Evolutionary conservation across 2,113 vertebrate species (phyloP).

Genomic region (Hydropotes inermis): DNA sequence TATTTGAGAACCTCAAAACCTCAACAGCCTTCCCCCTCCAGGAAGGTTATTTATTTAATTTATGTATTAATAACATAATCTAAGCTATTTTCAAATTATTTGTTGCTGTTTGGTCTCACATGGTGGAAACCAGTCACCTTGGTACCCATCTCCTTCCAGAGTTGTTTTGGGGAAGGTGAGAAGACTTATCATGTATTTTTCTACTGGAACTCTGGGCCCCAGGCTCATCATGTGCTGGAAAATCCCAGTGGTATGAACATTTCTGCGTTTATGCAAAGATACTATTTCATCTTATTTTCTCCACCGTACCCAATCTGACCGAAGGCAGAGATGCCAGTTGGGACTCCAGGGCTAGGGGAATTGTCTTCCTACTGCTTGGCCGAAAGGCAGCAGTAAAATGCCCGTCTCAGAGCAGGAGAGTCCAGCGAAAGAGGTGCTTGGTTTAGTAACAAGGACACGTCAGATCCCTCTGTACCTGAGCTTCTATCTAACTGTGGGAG

Average conservation of each 20-base stretch:
- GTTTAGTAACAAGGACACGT: too few species aligned
- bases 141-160: not conserved
- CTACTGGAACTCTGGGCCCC: not conserved
- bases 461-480: fast-evolving
- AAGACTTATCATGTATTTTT: not conserved
- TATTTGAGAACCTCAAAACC: not conserved
- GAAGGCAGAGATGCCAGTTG: not conserved
- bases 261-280: not conserved
- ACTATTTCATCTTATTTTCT: not conserved
- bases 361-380: fast-evolving
- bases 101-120: not conserved
- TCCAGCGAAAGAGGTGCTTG: not conserved
- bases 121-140: not conserved
- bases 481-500: not conserved
- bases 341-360: too few species aligned
- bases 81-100: not conserved
- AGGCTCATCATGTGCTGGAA: not conserved
- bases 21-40: not conserved
- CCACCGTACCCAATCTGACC: not conserved
- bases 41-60: not conserved
- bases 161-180: not conserved
- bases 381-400: fast-evolving
- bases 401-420: fast-evolving
- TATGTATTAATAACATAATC: not conserved
- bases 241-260: not conserved